These are phyloP conservation scores for Antechinus stuartii DNA, from an alignment of 2,113 vertebrate genomes.

Conservation along the genomic window DNA sequence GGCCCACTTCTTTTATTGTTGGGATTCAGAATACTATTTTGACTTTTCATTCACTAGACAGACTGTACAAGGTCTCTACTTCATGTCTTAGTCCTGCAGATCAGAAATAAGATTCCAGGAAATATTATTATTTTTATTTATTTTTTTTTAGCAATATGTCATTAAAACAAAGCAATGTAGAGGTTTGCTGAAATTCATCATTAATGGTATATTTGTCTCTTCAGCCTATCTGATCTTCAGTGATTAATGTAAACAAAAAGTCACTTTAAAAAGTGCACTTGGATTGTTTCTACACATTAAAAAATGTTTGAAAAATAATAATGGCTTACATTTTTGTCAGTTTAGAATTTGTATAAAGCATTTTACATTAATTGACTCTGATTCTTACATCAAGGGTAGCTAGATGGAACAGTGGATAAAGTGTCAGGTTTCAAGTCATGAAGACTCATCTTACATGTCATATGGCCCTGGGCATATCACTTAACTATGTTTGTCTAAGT, in stretches of 20 bases:
- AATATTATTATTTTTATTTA: background rate
- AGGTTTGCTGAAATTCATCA: background rate
- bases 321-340: background rate
- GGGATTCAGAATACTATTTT: background rate
- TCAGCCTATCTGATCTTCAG: background rate
- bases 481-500: background rate
- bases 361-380: background rate
- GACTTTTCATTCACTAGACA: background rate
- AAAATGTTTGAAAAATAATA: background rate
- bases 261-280: background rate
- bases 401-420: no score
- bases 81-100: slow-evolving; percentile 6
- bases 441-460: background rate
- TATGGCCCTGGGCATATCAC: background rate
- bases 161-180: background rate
- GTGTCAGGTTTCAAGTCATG: background rate
- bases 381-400: background rate
- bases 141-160: background rate
- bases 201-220: background rate
- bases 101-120: slow-evolving; percentile 21
- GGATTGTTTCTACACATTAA: background rate
- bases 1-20: background rate
- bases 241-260: background rate
- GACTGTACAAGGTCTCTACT: background rate
- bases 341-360: background rate